Conservation (phyloP, 2,113 vertebrate genomes). For the Pterocles gutturalis region DNA sequence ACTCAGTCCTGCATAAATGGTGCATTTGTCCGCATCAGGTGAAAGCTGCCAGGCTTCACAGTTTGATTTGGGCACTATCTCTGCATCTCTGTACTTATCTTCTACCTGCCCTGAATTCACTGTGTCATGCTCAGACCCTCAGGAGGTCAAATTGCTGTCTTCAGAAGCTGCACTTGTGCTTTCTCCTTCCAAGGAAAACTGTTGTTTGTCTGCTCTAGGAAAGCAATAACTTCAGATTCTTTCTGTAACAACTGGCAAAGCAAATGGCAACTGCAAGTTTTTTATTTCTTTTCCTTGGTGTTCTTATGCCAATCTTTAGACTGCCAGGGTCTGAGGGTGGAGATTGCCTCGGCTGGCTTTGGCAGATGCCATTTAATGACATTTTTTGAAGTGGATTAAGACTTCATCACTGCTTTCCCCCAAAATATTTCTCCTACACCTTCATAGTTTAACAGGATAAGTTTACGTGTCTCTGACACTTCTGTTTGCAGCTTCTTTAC, state of each 20-base stretch:
- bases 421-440: neutral
- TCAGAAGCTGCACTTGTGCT: neutral
- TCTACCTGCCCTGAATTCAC: neutral
- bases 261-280: neutral
- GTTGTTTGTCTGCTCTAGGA: neutral
- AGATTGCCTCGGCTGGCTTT: neutral
- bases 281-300: neutral
- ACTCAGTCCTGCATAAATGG: neutral
- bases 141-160: fast-evolving
- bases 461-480: neutral
- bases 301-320: neutral
- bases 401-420: neutral
- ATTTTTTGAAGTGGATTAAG: neutral
- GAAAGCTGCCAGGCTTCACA: neutral
- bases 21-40: neutral
- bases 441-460: neutral
- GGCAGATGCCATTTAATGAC: neutral
- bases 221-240: neutral
- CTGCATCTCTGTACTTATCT: neutral
- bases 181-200: neutral
- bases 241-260: neutral
- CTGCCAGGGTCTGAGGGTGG: neutral
- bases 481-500: neutral
- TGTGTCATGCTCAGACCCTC: fast-evolving
- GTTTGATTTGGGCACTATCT: neutral